phyloP scores from a whole-genome alignment of 2,113 vertebrate genomes.

The Aleadryas rufinucha region DNA sequence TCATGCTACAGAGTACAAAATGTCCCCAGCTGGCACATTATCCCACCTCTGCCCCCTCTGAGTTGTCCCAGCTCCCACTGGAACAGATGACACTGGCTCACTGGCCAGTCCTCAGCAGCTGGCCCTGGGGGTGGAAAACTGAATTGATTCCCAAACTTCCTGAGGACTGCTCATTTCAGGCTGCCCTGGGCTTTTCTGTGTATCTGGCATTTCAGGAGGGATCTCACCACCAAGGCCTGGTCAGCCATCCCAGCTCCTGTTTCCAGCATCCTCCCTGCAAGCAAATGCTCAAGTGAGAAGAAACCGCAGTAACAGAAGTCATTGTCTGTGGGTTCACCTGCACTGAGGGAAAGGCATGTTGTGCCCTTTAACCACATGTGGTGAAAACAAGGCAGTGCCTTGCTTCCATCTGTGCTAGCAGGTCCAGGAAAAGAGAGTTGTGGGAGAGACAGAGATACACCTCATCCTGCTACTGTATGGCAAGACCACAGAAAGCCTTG shows the following conservation, averaged over 20 bases:
- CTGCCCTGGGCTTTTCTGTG: neutral
- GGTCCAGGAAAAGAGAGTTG: neutral
- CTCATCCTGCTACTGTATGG: neutral
- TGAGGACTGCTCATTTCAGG: neutral
- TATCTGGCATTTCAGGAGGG: neutral
- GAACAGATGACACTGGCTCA: accelerated
- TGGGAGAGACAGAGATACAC: neutral
- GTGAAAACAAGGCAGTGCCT: neutral
- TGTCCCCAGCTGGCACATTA: neutral
- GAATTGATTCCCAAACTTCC: neutral
- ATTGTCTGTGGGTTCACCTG: neutral
- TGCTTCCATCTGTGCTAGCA: neutral
- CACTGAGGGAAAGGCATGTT: neutral
- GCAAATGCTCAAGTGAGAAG: neutral
- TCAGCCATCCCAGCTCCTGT: neutral
- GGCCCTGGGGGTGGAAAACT: neutral
- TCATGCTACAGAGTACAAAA: neutral
- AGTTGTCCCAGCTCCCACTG: neutral
- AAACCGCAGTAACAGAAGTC: neutral
- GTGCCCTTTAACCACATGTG: neutral
- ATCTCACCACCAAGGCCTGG: neutral
- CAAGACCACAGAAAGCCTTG: neutral
- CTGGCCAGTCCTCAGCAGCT: neutral
- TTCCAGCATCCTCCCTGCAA: neutral
- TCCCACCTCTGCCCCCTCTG: neutral